Evolutionary conservation across 2,797 vertebrate genomes (phyloP).

Genomic region (Galaxias olidus): DNA sequence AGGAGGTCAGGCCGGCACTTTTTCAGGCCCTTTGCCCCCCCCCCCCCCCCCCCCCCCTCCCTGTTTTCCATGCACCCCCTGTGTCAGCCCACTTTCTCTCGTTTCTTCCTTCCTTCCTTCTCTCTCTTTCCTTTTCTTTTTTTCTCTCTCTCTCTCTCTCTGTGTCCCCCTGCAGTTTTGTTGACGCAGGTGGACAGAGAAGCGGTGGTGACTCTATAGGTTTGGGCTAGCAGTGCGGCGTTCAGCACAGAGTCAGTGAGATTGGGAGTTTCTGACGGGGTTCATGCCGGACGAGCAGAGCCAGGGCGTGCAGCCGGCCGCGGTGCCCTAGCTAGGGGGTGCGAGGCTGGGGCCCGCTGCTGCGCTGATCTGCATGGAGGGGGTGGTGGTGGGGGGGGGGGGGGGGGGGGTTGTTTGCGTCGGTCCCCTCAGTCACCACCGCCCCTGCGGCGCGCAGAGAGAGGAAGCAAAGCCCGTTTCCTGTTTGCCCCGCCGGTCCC

Average conservation of each 20-base stretch:
- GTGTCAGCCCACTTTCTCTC: no score
- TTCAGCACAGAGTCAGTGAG: no score
- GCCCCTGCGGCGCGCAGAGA: constrained; percentile 30
- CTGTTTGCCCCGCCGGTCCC: constrained; percentile 59
- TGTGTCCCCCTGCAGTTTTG: constrained; percentile 8
- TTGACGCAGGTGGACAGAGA: constrained; percentile 44
- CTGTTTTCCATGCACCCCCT: no score
- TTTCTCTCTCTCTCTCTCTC: no score
- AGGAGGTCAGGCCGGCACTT: constrained; percentile 41
- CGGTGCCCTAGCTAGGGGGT: no score
- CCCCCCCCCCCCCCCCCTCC: no score
- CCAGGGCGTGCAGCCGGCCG: constrained; percentile 39
- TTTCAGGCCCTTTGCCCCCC: constrained; percentile 6
- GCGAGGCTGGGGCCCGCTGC: constrained; percentile 22
- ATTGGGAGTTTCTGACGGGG: constrained; percentile 14
- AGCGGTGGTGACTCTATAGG: constrained; percentile 12
- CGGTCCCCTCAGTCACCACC: constrained; percentile 11
- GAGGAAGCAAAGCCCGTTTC: constrained; percentile 44
- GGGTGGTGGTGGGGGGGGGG: no score
- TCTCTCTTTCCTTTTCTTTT: no score
- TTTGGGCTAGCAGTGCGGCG: no score
- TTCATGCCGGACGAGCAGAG: constrained; percentile 35
- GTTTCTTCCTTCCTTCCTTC: no score
- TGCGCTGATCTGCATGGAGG: constrained; percentile 60
- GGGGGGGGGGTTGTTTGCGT: no score